A percentile compares a stretch with the other conserved stretches of the same genome.
Evolutionary conservation across 2,888 invertebrate genomes (phyloP).

Genomic region (Rhodophaea formosa): DNA sequence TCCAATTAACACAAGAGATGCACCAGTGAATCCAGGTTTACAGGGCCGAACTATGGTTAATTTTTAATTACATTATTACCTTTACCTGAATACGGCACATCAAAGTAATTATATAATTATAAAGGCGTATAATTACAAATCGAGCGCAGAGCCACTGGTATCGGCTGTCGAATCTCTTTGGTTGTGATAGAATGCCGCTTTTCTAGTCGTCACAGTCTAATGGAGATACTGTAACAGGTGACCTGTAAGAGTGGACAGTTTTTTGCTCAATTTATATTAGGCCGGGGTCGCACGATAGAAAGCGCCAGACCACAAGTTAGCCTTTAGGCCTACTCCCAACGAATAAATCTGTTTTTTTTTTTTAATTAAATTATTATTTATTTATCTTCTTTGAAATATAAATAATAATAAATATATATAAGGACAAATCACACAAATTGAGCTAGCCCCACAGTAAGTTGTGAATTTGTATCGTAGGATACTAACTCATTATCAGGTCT

Average conservation of each 20-base stretch:
- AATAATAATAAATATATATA: too few species aligned
- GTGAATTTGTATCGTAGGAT: too few species aligned
- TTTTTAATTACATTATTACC: constrained; percentile 5
- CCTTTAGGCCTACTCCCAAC: background rate
- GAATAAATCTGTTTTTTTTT: background rate
- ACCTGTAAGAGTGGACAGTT: constrained; percentile 12
- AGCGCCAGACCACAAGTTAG: background rate
- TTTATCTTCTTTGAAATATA: too few species aligned
- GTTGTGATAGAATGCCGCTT: constrained; percentile 13
- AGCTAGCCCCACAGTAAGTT: too few species aligned
- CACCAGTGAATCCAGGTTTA: background rate
- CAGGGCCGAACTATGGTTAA: constrained; percentile 1
- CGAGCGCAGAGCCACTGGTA: background rate
- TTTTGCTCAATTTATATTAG: constrained; percentile 12
- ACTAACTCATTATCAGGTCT: too few species aligned
- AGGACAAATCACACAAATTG: too few species aligned
- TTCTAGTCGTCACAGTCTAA: constrained; percentile 21
- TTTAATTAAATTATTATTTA: too few species aligned
- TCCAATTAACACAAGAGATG: constrained; percentile 3
- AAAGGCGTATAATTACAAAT: constrained; percentile 10
- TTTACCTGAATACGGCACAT: constrained; percentile 4
- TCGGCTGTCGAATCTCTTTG: constrained; percentile 14
- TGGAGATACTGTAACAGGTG: constrained; percentile 1
- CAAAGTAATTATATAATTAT: background rate
- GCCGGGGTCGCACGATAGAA: constrained; percentile 7